phyloP scores from a whole-genome alignment of 2,113 vertebrate species.

The Pipa parva region DNA sequence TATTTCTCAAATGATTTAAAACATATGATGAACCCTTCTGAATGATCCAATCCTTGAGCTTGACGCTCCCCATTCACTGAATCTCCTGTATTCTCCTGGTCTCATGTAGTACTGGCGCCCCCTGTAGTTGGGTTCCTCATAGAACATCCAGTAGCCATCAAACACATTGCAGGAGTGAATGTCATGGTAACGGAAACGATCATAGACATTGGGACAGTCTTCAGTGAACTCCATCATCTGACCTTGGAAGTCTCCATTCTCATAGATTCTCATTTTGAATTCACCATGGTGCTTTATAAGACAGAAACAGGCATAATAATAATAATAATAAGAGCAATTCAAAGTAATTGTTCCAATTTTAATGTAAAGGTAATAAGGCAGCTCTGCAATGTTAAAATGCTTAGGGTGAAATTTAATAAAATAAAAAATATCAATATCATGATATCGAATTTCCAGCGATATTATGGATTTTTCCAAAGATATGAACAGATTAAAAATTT shows the following conservation, averaged over 20 bases:
- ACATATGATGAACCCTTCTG: slow-evolving; percentile 43
- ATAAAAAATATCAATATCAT: too few relatives aligned
- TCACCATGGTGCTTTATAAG: slow-evolving; percentile 44
- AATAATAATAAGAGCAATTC: too few relatives aligned
- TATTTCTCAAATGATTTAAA: not conserved
- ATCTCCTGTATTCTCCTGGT: slow-evolving; percentile 65
- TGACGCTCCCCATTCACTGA: slow-evolving; percentile 66
- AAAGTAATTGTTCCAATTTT: too few relatives aligned
- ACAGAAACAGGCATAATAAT: too few relatives aligned
- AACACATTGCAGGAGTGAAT: slow-evolving; percentile 84
- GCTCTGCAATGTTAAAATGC: too few relatives aligned
- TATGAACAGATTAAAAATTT: too few relatives aligned
- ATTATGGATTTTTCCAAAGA: too few relatives aligned
- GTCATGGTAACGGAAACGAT: slow-evolving; percentile 78
- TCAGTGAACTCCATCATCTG: slow-evolving; percentile 79
- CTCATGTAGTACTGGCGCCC: slow-evolving; percentile 70
- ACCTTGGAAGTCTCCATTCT: slow-evolving; percentile 74
- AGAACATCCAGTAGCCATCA: slow-evolving; percentile 75
- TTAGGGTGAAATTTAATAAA: too few relatives aligned
- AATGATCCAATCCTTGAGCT: slow-evolving; percentile 61
- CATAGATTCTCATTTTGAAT: slow-evolving; percentile 67
- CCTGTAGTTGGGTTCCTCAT: slow-evolving; percentile 70
- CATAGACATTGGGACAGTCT: slow-evolving; percentile 82
- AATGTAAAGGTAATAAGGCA: too few relatives aligned
- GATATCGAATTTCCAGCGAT: too few relatives aligned